Conservation (phyloP, 2,797 vertebrate species). For the Tenualosa ilisha region DNA sequence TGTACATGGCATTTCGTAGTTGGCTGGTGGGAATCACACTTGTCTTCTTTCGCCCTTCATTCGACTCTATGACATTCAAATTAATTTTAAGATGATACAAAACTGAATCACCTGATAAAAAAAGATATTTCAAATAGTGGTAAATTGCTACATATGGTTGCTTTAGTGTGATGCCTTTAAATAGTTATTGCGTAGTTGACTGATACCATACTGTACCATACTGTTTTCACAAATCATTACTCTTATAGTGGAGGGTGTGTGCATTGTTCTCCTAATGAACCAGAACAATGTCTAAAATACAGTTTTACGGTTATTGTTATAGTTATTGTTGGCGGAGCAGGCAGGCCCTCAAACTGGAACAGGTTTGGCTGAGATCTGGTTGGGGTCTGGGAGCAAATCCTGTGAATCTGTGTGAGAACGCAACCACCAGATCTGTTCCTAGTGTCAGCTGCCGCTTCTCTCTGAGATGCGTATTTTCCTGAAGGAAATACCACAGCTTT, state of each 20-base stretch:
- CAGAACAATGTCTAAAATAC: background rate
- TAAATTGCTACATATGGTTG: too few relatives aligned
- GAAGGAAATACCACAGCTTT: background rate
- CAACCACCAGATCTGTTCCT: background rate
- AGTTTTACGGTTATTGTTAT: background rate
- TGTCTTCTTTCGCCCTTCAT: too few relatives aligned
- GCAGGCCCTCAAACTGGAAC: background rate
- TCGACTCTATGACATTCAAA: too few relatives aligned
- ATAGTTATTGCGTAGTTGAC: too few relatives aligned
- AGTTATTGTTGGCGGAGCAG: background rate
- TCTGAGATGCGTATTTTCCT: background rate
- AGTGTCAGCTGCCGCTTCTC: background rate
- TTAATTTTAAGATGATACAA: too few relatives aligned
- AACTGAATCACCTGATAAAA: too few relatives aligned
- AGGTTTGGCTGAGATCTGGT: background rate
- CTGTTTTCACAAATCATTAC: too few relatives aligned
- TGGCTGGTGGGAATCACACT: too few relatives aligned
- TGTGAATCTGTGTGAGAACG: background rate
- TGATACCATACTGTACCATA: too few relatives aligned
- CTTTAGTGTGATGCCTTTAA: too few relatives aligned
- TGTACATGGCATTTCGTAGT: too few relatives aligned
- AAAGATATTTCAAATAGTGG: too few relatives aligned
- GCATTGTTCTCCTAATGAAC: background rate
- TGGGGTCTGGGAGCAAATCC: background rate
- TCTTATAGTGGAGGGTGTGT: background rate